Evolutionary conservation across 2,113 vertebrate species (phyloP).

Genomic region (Hiodon tergisus): DNA sequence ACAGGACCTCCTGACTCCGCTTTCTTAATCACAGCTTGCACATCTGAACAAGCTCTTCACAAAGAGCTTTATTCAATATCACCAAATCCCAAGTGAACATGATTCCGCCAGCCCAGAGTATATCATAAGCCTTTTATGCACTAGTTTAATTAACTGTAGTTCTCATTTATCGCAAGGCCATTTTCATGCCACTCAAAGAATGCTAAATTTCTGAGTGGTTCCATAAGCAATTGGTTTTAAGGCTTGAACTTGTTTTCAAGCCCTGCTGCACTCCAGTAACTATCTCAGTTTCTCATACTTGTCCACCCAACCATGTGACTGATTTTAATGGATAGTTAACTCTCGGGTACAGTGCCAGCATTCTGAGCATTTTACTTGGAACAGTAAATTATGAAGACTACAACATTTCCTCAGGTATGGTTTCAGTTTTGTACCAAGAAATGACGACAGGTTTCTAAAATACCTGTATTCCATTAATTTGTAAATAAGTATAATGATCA

Average conservation of each 20-base stretch:
- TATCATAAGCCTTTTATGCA: constrained; percentile 48
- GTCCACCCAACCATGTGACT: not conserved
- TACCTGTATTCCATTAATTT: too few species aligned
- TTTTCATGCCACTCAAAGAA: too few species aligned
- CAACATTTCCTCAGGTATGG: too few species aligned
- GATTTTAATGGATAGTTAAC: too few species aligned
- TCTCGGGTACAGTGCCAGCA: too few species aligned
- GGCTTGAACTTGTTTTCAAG: not conserved
- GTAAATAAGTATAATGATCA: too few species aligned
- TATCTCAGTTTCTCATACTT: not conserved
- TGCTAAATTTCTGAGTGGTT: too few species aligned
- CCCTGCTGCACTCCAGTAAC: not conserved
- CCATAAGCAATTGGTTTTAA: too few species aligned
- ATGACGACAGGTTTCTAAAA: too few species aligned
- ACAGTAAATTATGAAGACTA: not conserved
- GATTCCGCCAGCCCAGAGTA: constrained; percentile 39
- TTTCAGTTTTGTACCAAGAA: too few species aligned
- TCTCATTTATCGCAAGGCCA: not conserved
- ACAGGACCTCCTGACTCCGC: not conserved
- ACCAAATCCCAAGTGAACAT: constrained; percentile 51
- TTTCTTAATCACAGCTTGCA: not conserved
- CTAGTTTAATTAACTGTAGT: constrained; percentile 25
- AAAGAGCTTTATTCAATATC: constrained; percentile 55
- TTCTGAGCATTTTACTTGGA: not conserved
- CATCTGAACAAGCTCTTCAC: constrained; percentile 27